Base-by-base conservation (phyloP, 2,113 vertebrate genomes). In the Calidris pygmaea region DNA sequence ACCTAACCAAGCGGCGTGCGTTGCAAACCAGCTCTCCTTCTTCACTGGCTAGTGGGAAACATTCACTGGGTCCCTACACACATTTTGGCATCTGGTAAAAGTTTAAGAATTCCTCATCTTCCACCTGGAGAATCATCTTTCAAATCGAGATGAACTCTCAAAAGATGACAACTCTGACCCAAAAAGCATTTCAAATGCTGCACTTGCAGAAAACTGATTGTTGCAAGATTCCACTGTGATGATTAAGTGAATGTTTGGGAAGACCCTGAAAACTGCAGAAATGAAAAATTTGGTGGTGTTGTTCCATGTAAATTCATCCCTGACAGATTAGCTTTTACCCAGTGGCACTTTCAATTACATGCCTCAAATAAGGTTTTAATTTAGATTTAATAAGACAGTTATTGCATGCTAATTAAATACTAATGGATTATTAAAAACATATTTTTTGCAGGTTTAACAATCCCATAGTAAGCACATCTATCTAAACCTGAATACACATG, bases 351-450 rank as follows among this genome's bases (percentile, higher is more conserved):
- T 96, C 95, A 97, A 96, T 96, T 97, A 95, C 60, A 96, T 87
- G 92, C 78, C 87, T 98, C 88, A 96, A 98, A 94, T 97, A 96
- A 97, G 89, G 90, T 95, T 94, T 97, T 96, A 95, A 97, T 97
- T 96, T 95, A 94, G 89, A 97, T 94, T 96, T 97, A 98, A 97
- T 97, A 98, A 93, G 92, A 97, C 93, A 96, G 94, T 96, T 97
- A 98, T 97, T 97, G 96, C 82, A 97, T 91, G 76, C 77, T 98
- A 97, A 98, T 97, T 96, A 97, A 95, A 95, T 96, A 74, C 72
- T 96, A 97, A 95, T 96, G 72, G 96, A 95, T 97, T 97, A 96
- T 96, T 94, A 94, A 97, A 98, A 97, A 95, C 96, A 91, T 94
- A 95, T 96, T 97, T 97, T 97, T 87, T 93, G 70, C 95, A 94